Base-by-base conservation (phyloP, 2,113 vertebrate genomes). In the Sinocyclocheilus anophthalmus region DNA sequence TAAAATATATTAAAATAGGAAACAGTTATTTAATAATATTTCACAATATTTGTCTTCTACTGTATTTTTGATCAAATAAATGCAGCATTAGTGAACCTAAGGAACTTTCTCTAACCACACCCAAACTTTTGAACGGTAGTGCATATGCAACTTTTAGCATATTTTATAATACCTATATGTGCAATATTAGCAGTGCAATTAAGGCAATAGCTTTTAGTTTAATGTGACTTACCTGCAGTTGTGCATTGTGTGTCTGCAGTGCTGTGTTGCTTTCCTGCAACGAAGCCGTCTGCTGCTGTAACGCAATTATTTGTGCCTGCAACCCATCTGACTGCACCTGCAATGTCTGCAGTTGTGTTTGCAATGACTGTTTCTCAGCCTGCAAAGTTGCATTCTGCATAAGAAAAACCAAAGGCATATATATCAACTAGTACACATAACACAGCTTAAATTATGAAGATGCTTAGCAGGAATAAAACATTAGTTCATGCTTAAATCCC, bases 181-280 rank as follows among this genome's bases (percentile, higher is more conserved):
- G 55, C 18, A 59, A 59, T 42, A 42, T 42, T 42, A 42, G 7
- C 7, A 42, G 7, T 53, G 13, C 75, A 77, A 2, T 3, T 55
- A 75, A 48, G 72, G 24, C 24, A 20, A 37, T 39, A 37, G 50
- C 20, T 12, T 53, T 16, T 50, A 4, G 45, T 14, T 33, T 42
- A 12, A 55, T 13, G 26, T n/a, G 26, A 70, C 80, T 83, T 86
- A 99, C 98, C 97, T 99, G 98, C 84, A 99, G 95, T 88, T 98
- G 99, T 88, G 98, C 98, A 70, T 98, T 99, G 88, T 99, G 98
- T 1, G 96, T 99, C 89, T 99, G 98, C 5, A 99, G 94, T 1
- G 96, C 94, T 0, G 98, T 98, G 88, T 98, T 99, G 89, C 98
- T 98, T 85, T 99, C 98, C 88, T 99, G 98, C 77, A 99, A 90